A percentile compares a stretch with the other conserved stretches of the same genome.
Conservation (phyloP, 2,797 vertebrate species). For the Pipistrellus kuhlii region DNA sequence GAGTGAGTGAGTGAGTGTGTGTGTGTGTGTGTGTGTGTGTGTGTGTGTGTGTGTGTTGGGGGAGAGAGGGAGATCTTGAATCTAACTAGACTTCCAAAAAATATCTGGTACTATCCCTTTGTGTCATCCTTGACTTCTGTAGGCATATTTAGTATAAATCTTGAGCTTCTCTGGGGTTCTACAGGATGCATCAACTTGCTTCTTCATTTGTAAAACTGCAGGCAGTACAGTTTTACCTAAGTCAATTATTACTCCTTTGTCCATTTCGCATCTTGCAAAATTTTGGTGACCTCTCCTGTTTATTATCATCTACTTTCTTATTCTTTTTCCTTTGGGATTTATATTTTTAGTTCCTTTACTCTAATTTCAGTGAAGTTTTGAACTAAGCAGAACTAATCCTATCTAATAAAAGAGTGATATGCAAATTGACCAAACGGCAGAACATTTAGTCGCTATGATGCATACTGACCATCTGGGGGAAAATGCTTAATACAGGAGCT, state of each 20-base stretch:
- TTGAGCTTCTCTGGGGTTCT: background rate
- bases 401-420: no score
- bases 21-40: no score
- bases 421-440: no score
- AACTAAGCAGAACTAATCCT: background rate
- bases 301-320: background rate
- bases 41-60: no score
- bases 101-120: background rate
- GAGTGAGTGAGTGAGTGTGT: no score
- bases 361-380: slow-evolving; percentile 30
- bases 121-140: background rate
- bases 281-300: background rate
- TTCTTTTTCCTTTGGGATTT: background rate
- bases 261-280: background rate
- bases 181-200: background rate
- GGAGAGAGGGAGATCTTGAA: background rate
- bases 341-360: background rate
- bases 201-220: background rate
- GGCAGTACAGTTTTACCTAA: background rate
- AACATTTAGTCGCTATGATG: no score
- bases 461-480: no score
- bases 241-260: background rate
- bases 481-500: no score
- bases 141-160: background rate
- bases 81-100: background rate